A percentile compares a stretch with the other conserved stretches of the same genome.
phyloP scores from a whole-genome alignment of 2,113 vertebrate genomes.

The Gambusia holbrooki region DNA sequence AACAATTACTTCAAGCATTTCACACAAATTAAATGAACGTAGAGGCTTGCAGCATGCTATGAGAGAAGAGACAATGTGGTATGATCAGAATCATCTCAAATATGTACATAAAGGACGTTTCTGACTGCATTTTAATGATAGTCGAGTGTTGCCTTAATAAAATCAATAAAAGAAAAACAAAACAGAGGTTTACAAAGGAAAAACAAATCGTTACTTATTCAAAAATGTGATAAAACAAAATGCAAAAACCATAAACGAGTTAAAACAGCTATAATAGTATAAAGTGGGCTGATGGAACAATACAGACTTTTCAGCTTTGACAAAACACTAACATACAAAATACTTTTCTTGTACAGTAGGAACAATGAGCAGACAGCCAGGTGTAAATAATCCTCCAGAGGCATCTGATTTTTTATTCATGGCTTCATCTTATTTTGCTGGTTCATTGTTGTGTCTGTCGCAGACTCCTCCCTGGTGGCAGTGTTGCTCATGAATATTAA shows the following conservation, averaged over 20 bases:
- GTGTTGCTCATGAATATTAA: slow-evolving; percentile 73
- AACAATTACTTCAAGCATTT: slow-evolving; percentile 32
- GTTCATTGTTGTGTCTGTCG: slow-evolving; percentile 79
- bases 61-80: slow-evolving; percentile 9
- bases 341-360: slow-evolving; percentile 44
- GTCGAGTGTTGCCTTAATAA: not conserved
- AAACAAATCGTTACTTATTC: not conserved
- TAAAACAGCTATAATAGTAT: not conserved
- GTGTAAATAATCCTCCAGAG: slow-evolving; percentile 62
- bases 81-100: not conserved
- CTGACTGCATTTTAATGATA: not conserved
- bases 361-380: slow-evolving; percentile 55
- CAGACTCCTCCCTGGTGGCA: slow-evolving; percentile 72
- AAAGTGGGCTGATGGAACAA: not conserved
- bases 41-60: slow-evolving; percentile 3
- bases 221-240: not conserved
- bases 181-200: not conserved
- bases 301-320: slow-evolving; percentile 8
- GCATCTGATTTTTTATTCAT: slow-evolving; percentile 70
- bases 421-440: slow-evolving; percentile 72
- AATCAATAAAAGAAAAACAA: not conserved
- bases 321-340: not conserved
- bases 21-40: slow-evolving; percentile 37
- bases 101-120: too few relatives aligned
- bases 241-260: not conserved